Evolutionary conservation across 1,140 invertebrate genomes (phyloP).

Genomic region (Drosophila nannoptera): DNA sequence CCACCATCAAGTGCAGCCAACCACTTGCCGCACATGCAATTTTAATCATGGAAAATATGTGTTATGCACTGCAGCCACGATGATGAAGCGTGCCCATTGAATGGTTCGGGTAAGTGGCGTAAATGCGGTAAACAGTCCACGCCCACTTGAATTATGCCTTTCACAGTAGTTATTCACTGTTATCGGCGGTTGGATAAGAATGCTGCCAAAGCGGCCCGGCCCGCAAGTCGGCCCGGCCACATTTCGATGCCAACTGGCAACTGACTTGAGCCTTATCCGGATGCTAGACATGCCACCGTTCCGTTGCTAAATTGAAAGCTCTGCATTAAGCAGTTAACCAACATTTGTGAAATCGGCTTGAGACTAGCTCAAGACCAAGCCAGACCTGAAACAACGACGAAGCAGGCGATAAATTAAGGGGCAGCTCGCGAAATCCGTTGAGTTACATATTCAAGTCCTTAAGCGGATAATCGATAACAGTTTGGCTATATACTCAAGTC

Average conservation of each 20-base stretch:
- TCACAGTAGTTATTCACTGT: constrained; percentile 33
- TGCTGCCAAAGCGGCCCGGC: constrained; percentile 3
- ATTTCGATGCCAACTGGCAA: constrained; percentile 4
- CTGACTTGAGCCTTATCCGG: constrained; percentile 4
- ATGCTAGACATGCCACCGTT: constrained; percentile 18
- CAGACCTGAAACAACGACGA: no score
- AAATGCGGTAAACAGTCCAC: constrained; percentile 7
- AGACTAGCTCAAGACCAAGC: no score
- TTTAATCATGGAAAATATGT: constrained; percentile 55
- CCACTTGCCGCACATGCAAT: constrained; percentile 53
- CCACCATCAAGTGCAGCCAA: constrained; percentile 2
- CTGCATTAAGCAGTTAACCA: no score
- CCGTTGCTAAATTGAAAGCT: background rate
- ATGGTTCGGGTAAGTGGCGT: constrained; percentile 16
- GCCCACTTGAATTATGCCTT: constrained; percentile 39
- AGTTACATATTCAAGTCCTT: no score
- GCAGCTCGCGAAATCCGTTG: no score
- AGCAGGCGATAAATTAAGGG: no score
- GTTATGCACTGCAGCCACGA: constrained; percentile 22
- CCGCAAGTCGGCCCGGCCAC: background rate
- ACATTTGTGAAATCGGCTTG: no score
- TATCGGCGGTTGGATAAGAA: constrained; percentile 18
- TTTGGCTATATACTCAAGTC: no score
- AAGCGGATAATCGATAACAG: background rate
- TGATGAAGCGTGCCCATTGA: constrained; percentile 30